phyloP scores from a whole-genome alignment of 2,113 vertebrate genomes.

The Petromus typicus region DNA sequence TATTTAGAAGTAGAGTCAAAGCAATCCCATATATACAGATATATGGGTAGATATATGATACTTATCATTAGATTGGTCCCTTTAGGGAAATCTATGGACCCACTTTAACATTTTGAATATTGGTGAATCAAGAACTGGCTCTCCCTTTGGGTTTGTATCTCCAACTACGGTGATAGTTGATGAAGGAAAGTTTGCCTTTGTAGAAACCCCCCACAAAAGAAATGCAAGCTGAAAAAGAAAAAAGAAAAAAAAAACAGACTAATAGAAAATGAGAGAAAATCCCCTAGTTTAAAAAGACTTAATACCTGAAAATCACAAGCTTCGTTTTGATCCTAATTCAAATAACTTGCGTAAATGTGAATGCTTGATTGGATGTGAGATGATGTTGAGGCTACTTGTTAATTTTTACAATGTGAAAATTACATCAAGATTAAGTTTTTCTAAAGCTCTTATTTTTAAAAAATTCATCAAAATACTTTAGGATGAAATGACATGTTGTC shows the following conservation, averaged over 20 bases:
- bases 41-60: background rate
- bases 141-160: background rate
- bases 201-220: background rate
- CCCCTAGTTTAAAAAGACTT: background rate
- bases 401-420: background rate
- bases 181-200: background rate
- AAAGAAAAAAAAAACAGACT: background rate
- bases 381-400: background rate
- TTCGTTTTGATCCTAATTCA: background rate
- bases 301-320: background rate
- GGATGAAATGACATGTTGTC: background rate
- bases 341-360: background rate
- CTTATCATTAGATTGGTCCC: no score
- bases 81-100: background rate
- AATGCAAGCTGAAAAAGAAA: background rate
- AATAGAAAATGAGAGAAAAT: background rate
- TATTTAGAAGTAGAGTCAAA: background rate
- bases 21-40: background rate
- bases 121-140: background rate
- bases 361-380: background rate
- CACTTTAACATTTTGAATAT: background rate
- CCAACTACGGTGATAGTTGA: background rate
- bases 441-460: background rate
- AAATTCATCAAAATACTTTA: background rate
- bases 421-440: background rate